Evolutionary conservation across 2,888 invertebrate species (phyloP), one percentile per base, ranked within the genome.

Genomic region (Subacronicta megacephala): DNA sequence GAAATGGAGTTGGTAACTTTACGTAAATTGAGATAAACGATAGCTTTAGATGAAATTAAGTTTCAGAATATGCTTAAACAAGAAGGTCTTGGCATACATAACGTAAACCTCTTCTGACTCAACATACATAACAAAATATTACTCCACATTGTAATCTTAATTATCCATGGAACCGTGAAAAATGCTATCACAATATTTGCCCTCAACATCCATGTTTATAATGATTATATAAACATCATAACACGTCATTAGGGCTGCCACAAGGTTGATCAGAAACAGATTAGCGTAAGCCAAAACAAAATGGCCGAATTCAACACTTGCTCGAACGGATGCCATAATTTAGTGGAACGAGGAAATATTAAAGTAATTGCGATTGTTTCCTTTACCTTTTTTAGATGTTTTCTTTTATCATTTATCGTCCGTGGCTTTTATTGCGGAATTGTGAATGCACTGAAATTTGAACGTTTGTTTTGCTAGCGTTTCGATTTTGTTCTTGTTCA

Each of bases 371-470:
- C 38, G 31, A 17, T 50, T 43, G 37, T 66, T 74, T 77, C 80
- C 72, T 67, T 53, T 55, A 58, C 43, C 41, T 55, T 26, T 26
- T 49, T 31, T 64, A 29, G 54, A 53, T 69, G 57, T 42, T 61
- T 37, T 62, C 42, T 60, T 62, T 12, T 12, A 29, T 2, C 31
- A 1, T 23, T 23, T n/a, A n/a, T n/a, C 69, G 47, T 50, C 35
- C 17, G 62, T 69, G 59, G 15, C 42, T 69, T 76, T 54, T 73
- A 55, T 52, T 50, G 62, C 60, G 53, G 55, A 76, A 73, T 59
- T 55, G 36, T 66, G 43, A 62, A 56, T 59, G 58, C n/a, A 58
- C 54, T 71, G 43, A 46, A 18, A 29, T 41, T 37, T 44, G 45
- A 37, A 45, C 7, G 7, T 17, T 16, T 37, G n/a, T 13, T 42